Evolutionary conservation across 2,113 vertebrate genomes (phyloP).

Genomic region (Protomyctophum bolini): DNA sequence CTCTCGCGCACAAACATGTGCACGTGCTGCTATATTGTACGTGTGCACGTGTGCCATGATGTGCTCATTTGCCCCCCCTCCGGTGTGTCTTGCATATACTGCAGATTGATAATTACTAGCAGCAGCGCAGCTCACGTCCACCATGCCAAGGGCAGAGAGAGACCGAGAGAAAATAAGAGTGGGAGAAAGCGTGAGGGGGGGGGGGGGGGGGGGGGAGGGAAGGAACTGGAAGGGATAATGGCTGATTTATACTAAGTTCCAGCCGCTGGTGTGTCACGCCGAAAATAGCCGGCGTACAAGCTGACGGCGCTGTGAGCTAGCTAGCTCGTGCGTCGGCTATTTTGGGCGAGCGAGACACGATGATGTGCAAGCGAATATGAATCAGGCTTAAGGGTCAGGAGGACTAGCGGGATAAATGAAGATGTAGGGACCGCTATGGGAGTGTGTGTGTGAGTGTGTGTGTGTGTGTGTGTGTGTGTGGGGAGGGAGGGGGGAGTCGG

Average conservation of each 20-base stretch:
- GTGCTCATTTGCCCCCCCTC: conserved; percentile 38
- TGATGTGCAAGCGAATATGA: conserved; percentile 22
- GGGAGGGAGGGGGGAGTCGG: conserved; percentile 14
- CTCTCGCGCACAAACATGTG: no score
- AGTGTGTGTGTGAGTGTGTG: background rate
- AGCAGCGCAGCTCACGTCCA: conserved; percentile 47
- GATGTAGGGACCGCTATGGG: conserved; percentile 8
- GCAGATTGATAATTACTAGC: conserved; percentile 64
- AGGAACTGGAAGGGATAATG: conserved; percentile 1
- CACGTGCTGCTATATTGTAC: no score
- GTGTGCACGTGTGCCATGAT: background rate
- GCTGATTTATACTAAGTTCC: no score
- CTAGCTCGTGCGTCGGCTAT: no score
- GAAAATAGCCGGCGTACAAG: no score
- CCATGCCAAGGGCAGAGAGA: conserved; percentile 50
- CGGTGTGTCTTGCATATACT: conserved; percentile 45
- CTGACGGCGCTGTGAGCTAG: no score
- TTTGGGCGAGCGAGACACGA: no score
- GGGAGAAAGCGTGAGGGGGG: background rate
- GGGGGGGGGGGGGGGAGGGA: conserved; percentile 8
- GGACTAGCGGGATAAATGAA: conserved; percentile 28
- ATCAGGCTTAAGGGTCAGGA: conserved; percentile 32
- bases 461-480: no score
- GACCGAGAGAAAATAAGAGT: conserved; percentile 1
- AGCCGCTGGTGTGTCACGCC: no score